These are phyloP conservation scores for Zoroaster sp. DNA, from an alignment of 53 echinoderm and acorn worm species.

Conservation along the genomic window DNA sequence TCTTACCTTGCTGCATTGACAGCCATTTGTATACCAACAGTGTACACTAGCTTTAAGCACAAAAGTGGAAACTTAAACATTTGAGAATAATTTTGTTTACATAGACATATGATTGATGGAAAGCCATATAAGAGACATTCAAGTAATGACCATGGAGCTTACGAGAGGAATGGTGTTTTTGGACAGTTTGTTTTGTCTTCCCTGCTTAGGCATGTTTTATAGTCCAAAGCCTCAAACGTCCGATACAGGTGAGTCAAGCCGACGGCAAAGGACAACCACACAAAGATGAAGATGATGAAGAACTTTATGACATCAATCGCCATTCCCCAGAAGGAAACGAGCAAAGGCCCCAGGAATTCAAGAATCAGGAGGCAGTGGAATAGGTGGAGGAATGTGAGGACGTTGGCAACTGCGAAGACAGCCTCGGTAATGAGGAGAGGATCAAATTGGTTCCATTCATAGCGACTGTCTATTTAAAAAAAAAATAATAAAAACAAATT, in stretches of 20 bases:
- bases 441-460: neutral
- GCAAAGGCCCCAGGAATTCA: constrained; percentile 73
- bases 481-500: too few relatives aligned
- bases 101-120: too few relatives aligned
- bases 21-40: too few relatives aligned
- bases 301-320: constrained; percentile 53
- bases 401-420: constrained; percentile 41
- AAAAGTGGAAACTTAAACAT: too few relatives aligned
- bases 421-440: neutral
- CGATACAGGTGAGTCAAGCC: constrained; percentile 80
- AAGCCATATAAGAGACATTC: too few relatives aligned
- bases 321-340: constrained; percentile 63
- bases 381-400: constrained; percentile 64
- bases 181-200: neutral
- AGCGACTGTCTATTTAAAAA: neutral
- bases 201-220: neutral
- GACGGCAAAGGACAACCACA: constrained; percentile 66
- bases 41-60: too few relatives aligned
- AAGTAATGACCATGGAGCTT: too few relatives aligned
- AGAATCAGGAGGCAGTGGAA: constrained; percentile 53
- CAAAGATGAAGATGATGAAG: constrained; percentile 57
- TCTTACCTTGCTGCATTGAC: too few relatives aligned
- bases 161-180: neutral
- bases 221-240: constrained; percentile 26
- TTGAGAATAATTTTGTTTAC: too few relatives aligned